Evolutionary conservation across 2,888 invertebrate species (phyloP).

Genomic region (Noctua fimbriata): DNA sequence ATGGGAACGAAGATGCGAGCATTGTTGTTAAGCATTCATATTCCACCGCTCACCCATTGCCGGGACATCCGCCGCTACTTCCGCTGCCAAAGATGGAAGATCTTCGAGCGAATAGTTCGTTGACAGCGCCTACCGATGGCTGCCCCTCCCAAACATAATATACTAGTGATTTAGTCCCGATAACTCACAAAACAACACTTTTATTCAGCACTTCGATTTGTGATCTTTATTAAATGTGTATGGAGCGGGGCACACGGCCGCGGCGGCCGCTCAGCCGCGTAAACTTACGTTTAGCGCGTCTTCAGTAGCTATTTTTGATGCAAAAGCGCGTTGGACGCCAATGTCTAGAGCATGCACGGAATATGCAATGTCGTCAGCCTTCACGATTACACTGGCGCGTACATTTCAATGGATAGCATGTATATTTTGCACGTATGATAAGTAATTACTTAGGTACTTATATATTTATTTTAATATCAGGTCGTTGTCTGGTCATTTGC

Average conservation of each 20-base stretch:
- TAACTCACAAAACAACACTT: constrained; percentile 68
- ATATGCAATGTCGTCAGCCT: constrained; percentile 90
- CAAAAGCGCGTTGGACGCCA: constrained; percentile 89
- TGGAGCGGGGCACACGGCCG: constrained; percentile 79
- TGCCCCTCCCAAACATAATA: constrained; percentile 74
- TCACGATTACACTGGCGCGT: constrained; percentile 78
- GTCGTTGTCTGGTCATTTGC: constrained; percentile 40
- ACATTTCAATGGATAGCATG: constrained; percentile 66
- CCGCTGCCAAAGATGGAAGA: constrained; percentile 90
- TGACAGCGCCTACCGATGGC: constrained; percentile 81
- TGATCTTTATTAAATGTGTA: constrained; percentile 65
- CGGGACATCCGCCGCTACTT: constrained; percentile 89
- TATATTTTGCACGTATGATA: constrained; percentile 48
- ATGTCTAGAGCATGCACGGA: constrained; percentile 90
- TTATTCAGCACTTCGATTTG: constrained; percentile 65
- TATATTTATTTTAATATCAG: constrained; percentile 41
- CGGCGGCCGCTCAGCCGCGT: constrained; percentile 83
- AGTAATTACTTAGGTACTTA: constrained; percentile 48
- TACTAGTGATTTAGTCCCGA: constrained; percentile 67
- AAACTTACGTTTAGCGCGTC: constrained; percentile 87
- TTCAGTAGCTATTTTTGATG: constrained; percentile 90
- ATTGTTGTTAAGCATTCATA: constrained; percentile 89
- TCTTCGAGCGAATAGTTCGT: constrained; percentile 86
- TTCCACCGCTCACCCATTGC: constrained; percentile 89
- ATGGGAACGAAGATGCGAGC: constrained; percentile 84